phyloP scores from a whole-genome alignment of 2,797 vertebrate genomes.

The Muscicapa striata region DNA sequence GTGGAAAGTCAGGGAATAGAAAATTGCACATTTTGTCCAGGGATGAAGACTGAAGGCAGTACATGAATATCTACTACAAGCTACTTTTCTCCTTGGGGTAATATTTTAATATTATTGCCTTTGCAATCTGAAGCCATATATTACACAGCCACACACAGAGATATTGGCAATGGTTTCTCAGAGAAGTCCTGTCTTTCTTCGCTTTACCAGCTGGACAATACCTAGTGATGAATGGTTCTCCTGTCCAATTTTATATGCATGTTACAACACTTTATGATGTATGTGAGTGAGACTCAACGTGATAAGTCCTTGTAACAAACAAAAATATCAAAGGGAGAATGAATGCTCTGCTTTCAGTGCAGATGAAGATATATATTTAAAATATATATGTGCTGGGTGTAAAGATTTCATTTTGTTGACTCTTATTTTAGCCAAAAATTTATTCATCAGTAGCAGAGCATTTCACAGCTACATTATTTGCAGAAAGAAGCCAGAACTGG shows the following conservation, averaged over 20 bases:
- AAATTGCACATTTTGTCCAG: neutral
- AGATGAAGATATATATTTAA: constrained; percentile 50
- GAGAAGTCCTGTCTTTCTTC: constrained; percentile 36
- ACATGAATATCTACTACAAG: constrained; percentile 35
- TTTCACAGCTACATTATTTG: constrained; percentile 49
- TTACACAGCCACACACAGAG: constrained; percentile 51
- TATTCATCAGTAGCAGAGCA: constrained; percentile 45
- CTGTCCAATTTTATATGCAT: constrained; percentile 66
- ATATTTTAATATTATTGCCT: constrained; percentile 66
- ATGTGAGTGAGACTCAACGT: constrained; percentile 43
- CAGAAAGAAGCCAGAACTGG: constrained; percentile 32
- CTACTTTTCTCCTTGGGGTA: constrained; percentile 56
- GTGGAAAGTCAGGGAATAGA: constrained; percentile 20
- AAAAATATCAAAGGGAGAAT: constrained; percentile 54
- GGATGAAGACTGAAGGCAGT: constrained; percentile 6
- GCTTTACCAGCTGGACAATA: constrained; percentile 63
- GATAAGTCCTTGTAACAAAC: constrained; percentile 55
- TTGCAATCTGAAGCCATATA: constrained; percentile 60
- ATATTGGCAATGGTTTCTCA: constrained; percentile 50
- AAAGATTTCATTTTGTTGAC: constrained; percentile 44
- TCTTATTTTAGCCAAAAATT: constrained; percentile 53
- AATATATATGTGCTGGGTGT: constrained; percentile 40
- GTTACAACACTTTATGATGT: constrained; percentile 59
- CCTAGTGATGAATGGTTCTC: constrained; percentile 60
- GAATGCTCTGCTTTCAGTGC: constrained; percentile 16